Evolutionary conservation across 2,797 vertebrate genomes (phyloP).

Genomic region (Orestias chungarensis): DNA sequence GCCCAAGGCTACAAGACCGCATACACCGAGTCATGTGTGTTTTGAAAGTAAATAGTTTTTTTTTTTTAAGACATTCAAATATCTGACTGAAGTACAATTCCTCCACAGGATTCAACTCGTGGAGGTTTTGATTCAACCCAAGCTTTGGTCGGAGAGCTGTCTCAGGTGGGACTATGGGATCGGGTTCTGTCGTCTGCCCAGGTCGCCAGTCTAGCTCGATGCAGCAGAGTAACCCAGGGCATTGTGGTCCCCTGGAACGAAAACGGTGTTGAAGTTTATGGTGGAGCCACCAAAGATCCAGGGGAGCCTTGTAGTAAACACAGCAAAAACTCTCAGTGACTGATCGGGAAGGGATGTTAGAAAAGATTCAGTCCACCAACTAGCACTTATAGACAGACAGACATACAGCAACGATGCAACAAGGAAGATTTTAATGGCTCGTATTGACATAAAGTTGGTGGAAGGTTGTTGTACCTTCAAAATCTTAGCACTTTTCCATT

Average conservation of each 20-base stretch:
- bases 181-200: conserved; percentile 84
- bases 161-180: conserved; percentile 94
- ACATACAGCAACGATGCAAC: conserved; percentile 9
- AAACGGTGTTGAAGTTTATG: conserved; percentile 85
- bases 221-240: conserved; percentile 84
- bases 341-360: not conserved
- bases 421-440: not conserved
- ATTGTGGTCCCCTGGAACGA: conserved; percentile 90
- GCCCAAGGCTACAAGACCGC: conserved; percentile 1
- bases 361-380: conserved; percentile 8
- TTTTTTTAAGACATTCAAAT: conserved; percentile 2
- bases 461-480: conserved; percentile 17
- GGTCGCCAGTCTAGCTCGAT: conserved; percentile 89
- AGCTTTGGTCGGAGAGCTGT: conserved; percentile 92
- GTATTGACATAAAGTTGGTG: conserved; percentile 12
- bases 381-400: conserved; percentile 14
- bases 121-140: conserved; percentile 95
- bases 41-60: not conserved
- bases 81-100: conserved; percentile 2
- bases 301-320: conserved; percentile 87
- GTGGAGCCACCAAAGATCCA: conserved; percentile 86
- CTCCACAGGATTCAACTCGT: conserved; percentile 84
- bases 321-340: conserved; percentile 70
- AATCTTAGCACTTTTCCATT: conserved; percentile 2
- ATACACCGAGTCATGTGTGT: not conserved